Percentiles rank a stretch among this genome's conserved stretches.
phyloP scores from a whole-genome alignment of 2,113 vertebrate genomes.

The Prochilodus magdalenae region DNA sequence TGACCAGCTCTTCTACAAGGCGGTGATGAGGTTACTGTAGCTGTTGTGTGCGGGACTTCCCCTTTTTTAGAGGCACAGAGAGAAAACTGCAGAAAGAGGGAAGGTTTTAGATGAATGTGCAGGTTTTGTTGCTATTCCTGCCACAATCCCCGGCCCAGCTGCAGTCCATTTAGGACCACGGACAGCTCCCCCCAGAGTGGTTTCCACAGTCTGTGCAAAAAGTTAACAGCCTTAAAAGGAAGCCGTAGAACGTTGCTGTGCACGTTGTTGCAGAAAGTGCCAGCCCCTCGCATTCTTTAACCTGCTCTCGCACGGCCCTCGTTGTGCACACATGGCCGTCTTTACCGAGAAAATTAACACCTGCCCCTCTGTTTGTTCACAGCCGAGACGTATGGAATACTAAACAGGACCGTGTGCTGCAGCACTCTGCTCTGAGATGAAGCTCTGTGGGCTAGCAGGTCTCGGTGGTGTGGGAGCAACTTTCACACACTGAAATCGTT shows the following conservation, averaged over 20 bases:
- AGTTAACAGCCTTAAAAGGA: neutral
- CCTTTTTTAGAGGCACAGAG: slow-evolving; percentile 6
- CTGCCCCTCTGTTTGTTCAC: slow-evolving; percentile 33
- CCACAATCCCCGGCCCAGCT: slow-evolving; percentile 25
- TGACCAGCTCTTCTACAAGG: neutral
- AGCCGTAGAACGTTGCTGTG: neutral
- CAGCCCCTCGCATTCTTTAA: neutral
- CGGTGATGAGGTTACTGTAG: neutral
- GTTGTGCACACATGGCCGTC: slow-evolving; percentile 13
- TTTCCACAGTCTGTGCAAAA: slow-evolving; percentile 18
- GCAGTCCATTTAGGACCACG: slow-evolving; percentile 34
- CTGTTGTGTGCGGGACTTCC: neutral
- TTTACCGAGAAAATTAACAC: slow-evolving; percentile 17
- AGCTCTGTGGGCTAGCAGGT: slow-evolving; percentile 11
- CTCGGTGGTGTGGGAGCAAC: slow-evolving; percentile 9
- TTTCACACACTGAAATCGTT: neutral
- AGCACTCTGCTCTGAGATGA: neutral
- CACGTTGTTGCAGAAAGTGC: neutral
- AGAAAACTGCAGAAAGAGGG: neutral
- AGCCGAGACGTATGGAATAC: slow-evolving; percentile 32
- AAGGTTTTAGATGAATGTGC: slow-evolving; percentile 10
- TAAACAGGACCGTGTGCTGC: slow-evolving; percentile 9
- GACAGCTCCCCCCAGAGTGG: slow-evolving; percentile 41
- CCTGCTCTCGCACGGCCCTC: slow-evolving; percentile 34
- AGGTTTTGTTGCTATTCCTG: slow-evolving; percentile 5